phyloP scores from a whole-genome alignment of 2,113 vertebrate genomes.

The Rana temporaria region DNA sequence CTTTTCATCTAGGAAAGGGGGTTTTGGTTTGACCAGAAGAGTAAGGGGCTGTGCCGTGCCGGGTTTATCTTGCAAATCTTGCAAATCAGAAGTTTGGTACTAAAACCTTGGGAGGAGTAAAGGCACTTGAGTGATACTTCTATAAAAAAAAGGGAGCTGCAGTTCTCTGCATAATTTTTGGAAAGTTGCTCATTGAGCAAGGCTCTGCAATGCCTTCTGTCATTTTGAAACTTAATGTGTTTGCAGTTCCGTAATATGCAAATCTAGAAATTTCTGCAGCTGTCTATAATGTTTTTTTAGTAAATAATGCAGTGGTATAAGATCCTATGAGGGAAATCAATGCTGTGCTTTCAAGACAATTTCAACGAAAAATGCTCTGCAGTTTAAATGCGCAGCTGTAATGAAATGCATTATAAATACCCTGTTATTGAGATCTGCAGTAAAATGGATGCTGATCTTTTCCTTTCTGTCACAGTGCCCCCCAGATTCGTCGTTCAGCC shows the following conservation, averaged over 20 bases:
- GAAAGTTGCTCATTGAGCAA: background rate
- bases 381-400: background rate
- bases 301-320: background rate
- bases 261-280: background rate
- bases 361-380: slow-evolving; percentile 11
- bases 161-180: background rate
- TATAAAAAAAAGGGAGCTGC: no score
- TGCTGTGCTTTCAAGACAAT: background rate
- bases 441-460: slow-evolving; percentile 14
- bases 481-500: slow-evolving; percentile 96
- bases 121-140: no score
- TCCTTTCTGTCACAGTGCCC: slow-evolving; percentile 77
- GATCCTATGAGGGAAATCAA: background rate
- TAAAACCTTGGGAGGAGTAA: no score
- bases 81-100: no score
- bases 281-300: background rate
- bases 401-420: slow-evolving; percentile 12
- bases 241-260: background rate
- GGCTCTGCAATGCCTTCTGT: no score
- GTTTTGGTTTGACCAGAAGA: no score
- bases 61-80: no score
- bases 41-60: no score
- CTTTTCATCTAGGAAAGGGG: no score
- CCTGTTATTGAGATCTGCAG: background rate
- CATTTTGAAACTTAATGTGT: background rate